These are phyloP conservation scores for Eucidaris tribuloides DNA, from an alignment of 35 echinoderm and acorn worm species.

Conservation along the genomic window DNA sequence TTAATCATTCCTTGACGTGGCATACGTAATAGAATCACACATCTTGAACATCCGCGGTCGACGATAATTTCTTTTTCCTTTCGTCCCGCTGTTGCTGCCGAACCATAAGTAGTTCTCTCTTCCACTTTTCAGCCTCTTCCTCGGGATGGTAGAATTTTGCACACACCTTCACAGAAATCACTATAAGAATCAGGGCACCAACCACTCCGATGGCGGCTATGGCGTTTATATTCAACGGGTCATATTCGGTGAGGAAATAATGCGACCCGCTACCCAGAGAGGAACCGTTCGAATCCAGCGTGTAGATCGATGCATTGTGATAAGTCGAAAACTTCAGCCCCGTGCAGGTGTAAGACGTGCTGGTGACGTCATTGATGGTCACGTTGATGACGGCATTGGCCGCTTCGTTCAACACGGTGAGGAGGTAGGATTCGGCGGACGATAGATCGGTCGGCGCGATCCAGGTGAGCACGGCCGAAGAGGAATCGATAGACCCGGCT, in stretches of 20 bases:
- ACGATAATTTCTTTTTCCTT: neutral
- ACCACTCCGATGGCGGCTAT: neutral
- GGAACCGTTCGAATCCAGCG: neutral
- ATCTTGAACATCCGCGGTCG: neutral
- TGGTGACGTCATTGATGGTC: neutral
- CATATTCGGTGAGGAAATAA: neutral
- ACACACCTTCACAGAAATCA: neutral
- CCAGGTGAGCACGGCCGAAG: neutral
- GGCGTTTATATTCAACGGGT: neutral
- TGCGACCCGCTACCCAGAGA: neutral
- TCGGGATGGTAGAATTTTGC: neutral
- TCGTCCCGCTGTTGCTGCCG: neutral
- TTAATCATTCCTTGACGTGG: too few species aligned
- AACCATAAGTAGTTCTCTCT: neutral
- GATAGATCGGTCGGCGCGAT: neutral
- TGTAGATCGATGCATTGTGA: neutral
- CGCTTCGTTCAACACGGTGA: neutral
- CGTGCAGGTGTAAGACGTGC: neutral
- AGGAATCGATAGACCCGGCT: neutral
- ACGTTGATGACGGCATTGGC: constrained; percentile 6
- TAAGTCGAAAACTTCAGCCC: neutral
- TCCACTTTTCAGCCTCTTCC: constrained; percentile 9
- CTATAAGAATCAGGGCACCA: neutral
- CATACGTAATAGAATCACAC: too few species aligned
- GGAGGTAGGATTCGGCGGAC: neutral